Conservation (phyloP, 1,140 invertebrate genomes). For the Caenorhabditis remanei region DNA sequence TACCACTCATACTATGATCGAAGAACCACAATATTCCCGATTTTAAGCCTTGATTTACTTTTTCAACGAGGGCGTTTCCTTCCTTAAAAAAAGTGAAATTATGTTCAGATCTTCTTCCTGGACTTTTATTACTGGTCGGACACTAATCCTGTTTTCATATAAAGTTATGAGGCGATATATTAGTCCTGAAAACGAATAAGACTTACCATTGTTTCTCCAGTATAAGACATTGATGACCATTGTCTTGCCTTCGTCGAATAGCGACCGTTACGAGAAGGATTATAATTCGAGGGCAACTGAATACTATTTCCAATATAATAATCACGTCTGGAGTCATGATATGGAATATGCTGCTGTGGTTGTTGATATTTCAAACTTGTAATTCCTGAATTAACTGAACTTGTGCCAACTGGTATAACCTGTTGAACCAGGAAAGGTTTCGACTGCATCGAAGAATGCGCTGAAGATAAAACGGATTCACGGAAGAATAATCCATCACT, state of each 20-base stretch:
- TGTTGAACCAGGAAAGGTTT: no score
- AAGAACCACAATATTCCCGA: conserved; percentile 13
- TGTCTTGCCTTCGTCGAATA: no score
- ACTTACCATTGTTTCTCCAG: no score
- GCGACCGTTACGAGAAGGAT: no score
- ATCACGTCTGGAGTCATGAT: neutral
- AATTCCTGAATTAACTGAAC: neutral
- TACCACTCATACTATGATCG: neutral
- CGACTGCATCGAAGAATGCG: neutral
- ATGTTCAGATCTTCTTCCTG: no score
- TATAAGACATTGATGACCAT: no score
- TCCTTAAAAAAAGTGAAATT: neutral
- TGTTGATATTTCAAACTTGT: conserved; percentile 11
- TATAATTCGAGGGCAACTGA: neutral
- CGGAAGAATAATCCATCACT: neutral
- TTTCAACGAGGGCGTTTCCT: conserved; percentile 4
- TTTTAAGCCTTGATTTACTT: neutral
- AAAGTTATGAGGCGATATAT: no score
- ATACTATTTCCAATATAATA: neutral
- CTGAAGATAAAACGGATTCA: neutral
- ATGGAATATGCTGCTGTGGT: neutral
- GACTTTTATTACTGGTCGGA: no score
- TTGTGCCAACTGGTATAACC: no score
- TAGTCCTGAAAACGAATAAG: no score
- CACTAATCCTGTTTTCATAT: no score